Conservation (phyloP, 2,888 invertebrate genomes). For the Tanypteryx hageni region DNA sequence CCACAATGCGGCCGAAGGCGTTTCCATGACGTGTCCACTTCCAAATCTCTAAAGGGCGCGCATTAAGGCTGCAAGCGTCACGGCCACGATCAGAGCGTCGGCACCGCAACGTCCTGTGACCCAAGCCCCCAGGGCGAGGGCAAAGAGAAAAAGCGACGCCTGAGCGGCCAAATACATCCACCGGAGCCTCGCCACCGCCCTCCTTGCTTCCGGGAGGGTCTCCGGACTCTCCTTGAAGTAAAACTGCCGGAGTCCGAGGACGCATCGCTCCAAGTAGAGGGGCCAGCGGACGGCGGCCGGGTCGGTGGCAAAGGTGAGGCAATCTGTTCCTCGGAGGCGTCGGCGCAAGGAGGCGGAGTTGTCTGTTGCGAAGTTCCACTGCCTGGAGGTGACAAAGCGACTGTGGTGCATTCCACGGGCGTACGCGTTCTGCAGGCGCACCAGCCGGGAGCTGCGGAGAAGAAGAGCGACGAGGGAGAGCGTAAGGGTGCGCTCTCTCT, state of each 20-base stretch:
- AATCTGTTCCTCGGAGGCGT: conserved; percentile 71
- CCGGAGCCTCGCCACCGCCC: conserved; percentile 69
- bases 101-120: neutral
- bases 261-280: conserved; percentile 76
- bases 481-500: too few relatives aligned
- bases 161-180: neutral
- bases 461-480: neutral
- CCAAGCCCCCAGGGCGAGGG: neutral
- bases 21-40: too few relatives aligned
- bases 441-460: conserved; percentile 73
- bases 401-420: conserved; percentile 75
- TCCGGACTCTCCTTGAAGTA: conserved; percentile 76
- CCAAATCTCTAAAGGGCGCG: conserved; percentile 18
- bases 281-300: conserved; percentile 76
- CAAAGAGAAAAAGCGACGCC: neutral
- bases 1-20: too few relatives aligned
- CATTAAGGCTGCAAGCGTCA: neutral
- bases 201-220: conserved; percentile 72
- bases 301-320: conserved; percentile 75
- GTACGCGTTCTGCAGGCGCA: conserved; percentile 76
- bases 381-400: conserved; percentile 76
- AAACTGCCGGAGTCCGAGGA: conserved; percentile 76
- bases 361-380: conserved; percentile 75
- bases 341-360: conserved; percentile 72
- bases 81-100: neutral